Conservation (phyloP, 2,797 vertebrate genomes). For the Avahi laniger region DNA sequence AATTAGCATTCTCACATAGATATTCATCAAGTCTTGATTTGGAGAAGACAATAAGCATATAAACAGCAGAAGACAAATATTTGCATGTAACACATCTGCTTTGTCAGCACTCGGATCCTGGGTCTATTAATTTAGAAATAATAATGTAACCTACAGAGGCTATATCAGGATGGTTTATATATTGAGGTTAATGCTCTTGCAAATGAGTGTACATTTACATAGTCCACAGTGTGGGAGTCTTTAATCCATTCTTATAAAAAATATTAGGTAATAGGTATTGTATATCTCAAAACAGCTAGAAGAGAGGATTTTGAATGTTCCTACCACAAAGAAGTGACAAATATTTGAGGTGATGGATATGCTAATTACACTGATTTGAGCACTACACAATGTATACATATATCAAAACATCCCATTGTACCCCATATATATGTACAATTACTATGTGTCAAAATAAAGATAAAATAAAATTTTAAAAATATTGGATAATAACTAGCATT, state of each 20-base stretch:
- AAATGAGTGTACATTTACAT: conserved; percentile 12
- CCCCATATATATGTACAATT: not conserved
- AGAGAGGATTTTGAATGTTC: not conserved
- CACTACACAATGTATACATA: not conserved
- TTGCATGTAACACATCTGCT: not conserved
- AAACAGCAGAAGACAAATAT: conserved; percentile 52
- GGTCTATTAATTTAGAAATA: conserved; percentile 3
- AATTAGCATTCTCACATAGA: conserved; percentile 35
- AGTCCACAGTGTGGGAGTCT: not conserved
- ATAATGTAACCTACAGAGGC: not conserved
- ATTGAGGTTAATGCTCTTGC: not conserved
- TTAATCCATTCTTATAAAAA: not conserved
- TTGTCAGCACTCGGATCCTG: not conserved
- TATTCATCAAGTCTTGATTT: conserved; percentile 59
- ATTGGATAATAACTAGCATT: not conserved
- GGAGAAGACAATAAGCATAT: not conserved
- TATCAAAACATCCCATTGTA: not conserved
- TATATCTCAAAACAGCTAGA: not conserved
- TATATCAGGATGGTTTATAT: not conserved
- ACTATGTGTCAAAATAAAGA: not conserved
- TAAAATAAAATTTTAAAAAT: not conserved
- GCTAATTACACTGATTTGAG: not conserved
- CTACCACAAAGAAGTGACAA: not conserved
- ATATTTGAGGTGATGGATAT: not conserved
- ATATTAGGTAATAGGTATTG: not conserved